phyloP scores from a whole-genome alignment of 1,140 invertebrate genomes.

The Drosophila kepulauana region DNA sequence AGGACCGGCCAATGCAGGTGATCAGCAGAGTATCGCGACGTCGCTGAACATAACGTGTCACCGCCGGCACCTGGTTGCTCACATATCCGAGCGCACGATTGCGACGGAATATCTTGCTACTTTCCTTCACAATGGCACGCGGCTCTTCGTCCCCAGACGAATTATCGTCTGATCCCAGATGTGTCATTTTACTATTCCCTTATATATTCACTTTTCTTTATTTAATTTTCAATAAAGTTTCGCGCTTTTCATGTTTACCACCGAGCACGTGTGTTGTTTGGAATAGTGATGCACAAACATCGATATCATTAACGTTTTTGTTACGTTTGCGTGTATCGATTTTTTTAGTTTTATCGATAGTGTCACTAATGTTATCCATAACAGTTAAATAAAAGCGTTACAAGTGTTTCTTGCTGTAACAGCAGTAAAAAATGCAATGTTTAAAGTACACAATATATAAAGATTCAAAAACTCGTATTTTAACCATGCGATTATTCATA shows the following conservation, averaged over 20 bases:
- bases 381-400: too few species aligned
- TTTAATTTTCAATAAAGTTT: slow-evolving; percentile 23
- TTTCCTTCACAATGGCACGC: slow-evolving; percentile 55
- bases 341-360: too few species aligned
- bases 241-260: slow-evolving; percentile 53
- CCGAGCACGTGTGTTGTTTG: slow-evolving; percentile 53
- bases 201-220: slow-evolving; percentile 2
- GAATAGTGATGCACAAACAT: too few species aligned
- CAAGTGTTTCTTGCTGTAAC: too few species aligned
- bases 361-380: too few species aligned
- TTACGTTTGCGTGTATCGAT: too few species aligned
- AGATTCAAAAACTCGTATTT: too few species aligned
- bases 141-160: slow-evolving; percentile 19
- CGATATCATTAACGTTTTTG: too few species aligned
- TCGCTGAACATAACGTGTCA: slow-evolving; percentile 92
- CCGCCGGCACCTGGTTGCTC: slow-evolving; percentile 95
- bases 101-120: slow-evolving; percentile 92
- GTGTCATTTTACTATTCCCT: slow-evolving; percentile 51
- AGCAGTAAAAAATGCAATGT: too few species aligned
- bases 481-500: too few species aligned
- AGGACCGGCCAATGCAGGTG: slow-evolving; percentile 95
- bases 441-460: too few species aligned
- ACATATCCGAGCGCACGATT: slow-evolving; percentile 96
- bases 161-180: slow-evolving; percentile 36
- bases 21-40: slow-evolving; percentile 95